phyloP scores from a whole-genome alignment of 2,888 invertebrate species.

The Notocelia uddmanniana region DNA sequence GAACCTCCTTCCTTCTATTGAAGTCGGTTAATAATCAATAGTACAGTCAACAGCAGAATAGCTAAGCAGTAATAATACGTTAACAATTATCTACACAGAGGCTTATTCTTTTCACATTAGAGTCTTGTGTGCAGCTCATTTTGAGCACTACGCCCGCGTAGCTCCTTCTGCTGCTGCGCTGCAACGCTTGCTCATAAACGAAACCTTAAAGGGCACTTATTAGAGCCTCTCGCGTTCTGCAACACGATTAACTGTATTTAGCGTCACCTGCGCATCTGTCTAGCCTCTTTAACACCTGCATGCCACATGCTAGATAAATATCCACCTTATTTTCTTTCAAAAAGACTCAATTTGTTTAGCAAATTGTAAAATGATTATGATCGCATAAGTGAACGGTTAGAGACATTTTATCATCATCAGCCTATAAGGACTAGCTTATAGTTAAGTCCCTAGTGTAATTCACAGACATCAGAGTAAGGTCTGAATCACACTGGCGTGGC shows the following conservation, averaged over 20 bases:
- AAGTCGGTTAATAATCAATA: too few species aligned
- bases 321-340: not conserved
- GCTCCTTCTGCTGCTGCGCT: too few species aligned
- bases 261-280: conserved; percentile 21
- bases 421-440: not conserved
- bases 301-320: not conserved
- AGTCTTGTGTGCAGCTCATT: too few species aligned
- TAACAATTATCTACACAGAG: too few species aligned
- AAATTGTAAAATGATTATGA: not conserved
- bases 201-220: not conserved
- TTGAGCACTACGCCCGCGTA: too few species aligned
- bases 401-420: not conserved
- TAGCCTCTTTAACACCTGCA: conserved; percentile 31
- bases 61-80: too few species aligned
- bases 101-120: too few species aligned
- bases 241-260: conserved; percentile 32
- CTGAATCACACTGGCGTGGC: too few species aligned
- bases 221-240: conserved; percentile 16
- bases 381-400: not conserved
- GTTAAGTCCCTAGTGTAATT: too few species aligned
- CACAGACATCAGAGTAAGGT: too few species aligned
- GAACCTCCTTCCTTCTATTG: too few species aligned
- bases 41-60: too few species aligned
- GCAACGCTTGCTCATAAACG: not conserved
- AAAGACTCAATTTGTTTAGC: not conserved